Evolutionary conservation across 2,888 invertebrate species (phyloP), one percentile per base, ranked within the genome.

Genomic region (Periphyllus acericola): DNA sequence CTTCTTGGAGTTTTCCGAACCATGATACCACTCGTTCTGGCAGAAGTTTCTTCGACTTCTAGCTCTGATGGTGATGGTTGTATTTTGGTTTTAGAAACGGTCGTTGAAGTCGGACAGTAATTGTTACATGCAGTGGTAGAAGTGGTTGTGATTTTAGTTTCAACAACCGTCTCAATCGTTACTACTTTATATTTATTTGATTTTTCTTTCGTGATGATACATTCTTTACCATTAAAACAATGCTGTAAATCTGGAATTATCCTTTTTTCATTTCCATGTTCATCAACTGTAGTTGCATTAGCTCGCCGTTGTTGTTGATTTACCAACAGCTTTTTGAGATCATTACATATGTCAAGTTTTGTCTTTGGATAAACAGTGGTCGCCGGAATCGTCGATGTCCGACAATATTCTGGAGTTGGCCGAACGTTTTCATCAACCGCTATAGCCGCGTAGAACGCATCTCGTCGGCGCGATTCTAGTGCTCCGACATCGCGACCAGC

Each of bases 351-450:
- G 32, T 71, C 19, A 9, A 25, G 0, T 1, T 5, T 17, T 3
- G 17, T 3, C 3, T 8, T 3, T 25, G 71, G 71, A 71, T 29
- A 17, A 17, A 32, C 11, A 2, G 55, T 11, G 0, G 72, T 25
- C 9, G n/a, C 34, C 2, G 3, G 3, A 17, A 32, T 34, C 9
- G 4, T 34, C 9, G 46, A 1, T 17, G 83, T 83, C 5, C 55
- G 60, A 21, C 83, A 66, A 75, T 76, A 66, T 32, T 84, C 76
- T 25, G 84, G 76, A 25, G 32, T 46, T 32, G 76, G 66, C 1
- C 76, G 32, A 76, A 84, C 68, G 2, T 68, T 25, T 1, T 84
- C 76, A 19, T 84, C 76, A 21, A n/a, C 14, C 1, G 68, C 84
- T 19, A 84, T 40, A 8, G 84, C 84, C 0, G 84, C 76, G 1